Percentiles rank a stretch among this genome's conserved stretches.
phyloP scores from a whole-genome alignment of 2,888 invertebrate genomes.

The Hyposoter didymator region DNA sequence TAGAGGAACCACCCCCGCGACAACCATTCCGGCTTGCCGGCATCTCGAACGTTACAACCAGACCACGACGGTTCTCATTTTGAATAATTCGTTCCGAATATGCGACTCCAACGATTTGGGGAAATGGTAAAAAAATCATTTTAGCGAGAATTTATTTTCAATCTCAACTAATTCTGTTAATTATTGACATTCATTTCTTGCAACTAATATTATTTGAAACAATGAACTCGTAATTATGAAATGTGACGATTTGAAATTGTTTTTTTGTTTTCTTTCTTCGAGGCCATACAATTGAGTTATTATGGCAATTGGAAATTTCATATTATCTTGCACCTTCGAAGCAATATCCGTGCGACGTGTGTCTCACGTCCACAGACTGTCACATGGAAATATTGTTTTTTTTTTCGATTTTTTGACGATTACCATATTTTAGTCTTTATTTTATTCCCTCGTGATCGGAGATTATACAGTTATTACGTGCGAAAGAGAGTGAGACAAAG shows the following conservation, averaged over 20 bases:
- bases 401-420: slow-evolving; percentile 27
- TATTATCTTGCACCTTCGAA: slow-evolving; percentile 8
- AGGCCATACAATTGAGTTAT: slow-evolving; percentile 1
- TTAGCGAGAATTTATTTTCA: neutral
- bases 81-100: neutral
- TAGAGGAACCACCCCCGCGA: slow-evolving; percentile 69
- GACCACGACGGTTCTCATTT: slow-evolving; percentile 50
- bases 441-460: slow-evolving; percentile 54
- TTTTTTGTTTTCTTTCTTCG: neutral
- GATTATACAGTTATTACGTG: slow-evolving; percentile 57
- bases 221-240: neutral
- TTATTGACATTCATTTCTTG: neutral
- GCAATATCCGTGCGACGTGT: slow-evolving; percentile 19
- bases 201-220: neutral
- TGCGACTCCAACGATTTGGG: neutral
- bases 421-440: slow-evolving; percentile 49
- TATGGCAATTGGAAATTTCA: slow-evolving; percentile 14
- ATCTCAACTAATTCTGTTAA: neutral
- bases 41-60: slow-evolving; percentile 64
- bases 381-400: neutral
- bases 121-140: neutral
- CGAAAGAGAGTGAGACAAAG: slow-evolving; percentile 3
- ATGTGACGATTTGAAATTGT: neutral
- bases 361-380: slow-evolving; percentile 10
- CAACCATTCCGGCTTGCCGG: slow-evolving; percentile 69